Conservation (phyloP, 2,888 invertebrate species). For the Herminia tarsipennalis region DNA sequence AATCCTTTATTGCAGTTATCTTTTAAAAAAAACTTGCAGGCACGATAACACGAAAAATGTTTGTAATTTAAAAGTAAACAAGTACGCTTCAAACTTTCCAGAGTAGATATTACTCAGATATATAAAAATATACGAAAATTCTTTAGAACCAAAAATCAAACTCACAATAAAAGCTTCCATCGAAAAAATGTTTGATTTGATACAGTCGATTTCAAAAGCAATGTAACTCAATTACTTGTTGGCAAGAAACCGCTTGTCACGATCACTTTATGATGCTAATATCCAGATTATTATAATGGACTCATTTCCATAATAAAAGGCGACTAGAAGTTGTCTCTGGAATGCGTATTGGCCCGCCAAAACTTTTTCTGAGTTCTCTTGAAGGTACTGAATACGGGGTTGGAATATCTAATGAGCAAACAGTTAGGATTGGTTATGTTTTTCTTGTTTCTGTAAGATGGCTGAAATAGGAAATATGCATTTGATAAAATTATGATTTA, state of each 20-base stretch:
- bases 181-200: slow-evolving; percentile 7
- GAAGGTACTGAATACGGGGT: slow-evolving; percentile 8
- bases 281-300: slow-evolving; percentile 41
- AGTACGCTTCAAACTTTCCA: too few species aligned
- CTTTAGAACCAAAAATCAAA: neutral
- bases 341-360: slow-evolving; percentile 35
- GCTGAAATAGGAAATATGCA: too few species aligned
- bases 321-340: slow-evolving; percentile 32
- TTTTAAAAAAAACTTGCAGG: too few species aligned
- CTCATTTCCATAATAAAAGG: slow-evolving; percentile 39
- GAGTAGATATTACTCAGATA: too few species aligned
- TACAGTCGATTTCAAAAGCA: slow-evolving; percentile 10
- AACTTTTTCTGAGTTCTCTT: slow-evolving; percentile 27
- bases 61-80: too few species aligned
- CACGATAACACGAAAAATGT: too few species aligned
- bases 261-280: slow-evolving; percentile 42
- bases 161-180: slow-evolving; percentile 1
- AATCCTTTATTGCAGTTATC: too few species aligned
- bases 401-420: slow-evolving; percentile 25
- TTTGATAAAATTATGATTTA: too few species aligned
- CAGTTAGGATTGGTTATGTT: slow-evolving; percentile 2
- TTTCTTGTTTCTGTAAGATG: too few species aligned
- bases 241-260: slow-evolving; percentile 16
- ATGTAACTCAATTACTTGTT: slow-evolving; percentile 27
- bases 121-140: neutral